A percentile compares a stretch with the other conserved stretches of the same genome.
These are phyloP conservation scores for Pemphredon lugubris DNA, from an alignment of 2,888 invertebrate species.

Conservation along the genomic window DNA sequence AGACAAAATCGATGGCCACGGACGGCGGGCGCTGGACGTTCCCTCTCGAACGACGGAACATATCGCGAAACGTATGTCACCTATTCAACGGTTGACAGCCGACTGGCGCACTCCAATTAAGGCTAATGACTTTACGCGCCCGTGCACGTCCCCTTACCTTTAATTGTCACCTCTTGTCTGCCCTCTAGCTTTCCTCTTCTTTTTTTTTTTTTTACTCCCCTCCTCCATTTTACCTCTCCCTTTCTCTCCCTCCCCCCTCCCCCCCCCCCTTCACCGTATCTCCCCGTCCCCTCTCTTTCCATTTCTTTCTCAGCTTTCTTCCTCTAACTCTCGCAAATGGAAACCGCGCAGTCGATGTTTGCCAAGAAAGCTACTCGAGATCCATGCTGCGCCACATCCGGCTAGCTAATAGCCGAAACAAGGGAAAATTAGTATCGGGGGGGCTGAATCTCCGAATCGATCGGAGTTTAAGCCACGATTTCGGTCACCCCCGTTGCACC, in stretches of 20 bases:
- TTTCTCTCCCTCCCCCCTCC: neutral
- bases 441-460: constrained; percentile 9
- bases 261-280: neutral
- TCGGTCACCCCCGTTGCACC: neutral
- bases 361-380: constrained; percentile 1
- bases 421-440: constrained; percentile 10
- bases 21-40: constrained; percentile 57
- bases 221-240: neutral
- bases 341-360: neutral
- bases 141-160: constrained; percentile 63
- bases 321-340: too few relatives aligned
- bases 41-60: constrained; percentile 58
- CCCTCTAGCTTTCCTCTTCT: constrained; percentile 34
- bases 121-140: constrained; percentile 75
- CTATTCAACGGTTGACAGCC: constrained; percentile 65
- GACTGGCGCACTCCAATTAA: constrained; percentile 73
- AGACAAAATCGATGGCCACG: constrained; percentile 58
- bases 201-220: constrained; percentile 7
- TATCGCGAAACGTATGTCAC: constrained; percentile 65
- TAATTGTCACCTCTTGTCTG: constrained; percentile 64
- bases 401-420: constrained; percentile 4
- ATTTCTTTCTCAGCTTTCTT: neutral
- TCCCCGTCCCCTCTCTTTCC: neutral
- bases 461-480: constrained; percentile 20
- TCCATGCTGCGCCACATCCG: neutral